Base-by-base conservation (phyloP, 2,113 vertebrate genomes). In the Cygnus buccinator region DNA sequence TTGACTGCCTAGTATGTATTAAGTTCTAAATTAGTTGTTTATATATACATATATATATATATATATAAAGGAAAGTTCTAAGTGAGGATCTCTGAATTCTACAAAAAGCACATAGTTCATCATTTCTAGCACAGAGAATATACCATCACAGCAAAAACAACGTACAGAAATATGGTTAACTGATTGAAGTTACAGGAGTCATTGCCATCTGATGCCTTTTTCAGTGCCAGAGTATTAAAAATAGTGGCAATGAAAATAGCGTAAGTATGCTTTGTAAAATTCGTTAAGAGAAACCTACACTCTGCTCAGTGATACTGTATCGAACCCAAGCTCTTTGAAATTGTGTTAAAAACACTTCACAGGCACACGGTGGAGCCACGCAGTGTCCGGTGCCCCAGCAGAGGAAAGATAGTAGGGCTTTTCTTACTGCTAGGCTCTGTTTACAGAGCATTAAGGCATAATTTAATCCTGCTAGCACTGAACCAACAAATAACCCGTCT, bases 361-460 rank as follows among this genome's bases (percentile, higher is more conserved):
- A 63, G 57, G 25, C 44, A 28, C 9, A 1, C 22, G 5, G 46
- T 21, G 20, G 46, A 11, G 46, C 46, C 46, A 4, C 19, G 46
- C 46, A 48, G 46, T 48, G 20, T 19, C 46, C 46, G 46, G 4
- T 21, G 46, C 46, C 43, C 54, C 37, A 35, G 71, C 2, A 37
- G 55, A 70, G 85, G 50, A 81, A 28, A 44, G 37, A 15, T 20
- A 87, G 10, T 55, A 83, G 14, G 41, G 22, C 33, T 58, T 33
- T 46, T 43, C 26, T 21, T 46, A 37, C 28, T 11, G 20, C 13
- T n/a, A 92, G 67, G 6, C 3, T 9, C 26, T 75, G 90, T 93
- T 96, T 76, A 88, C 85, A 48, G 29, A 78, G 68, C 57, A 43
- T 12, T 65, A 68, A 87, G 18, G 41, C 81, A 65, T 57, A 92